These are phyloP conservation scores for Zosterops pallidus DNA, from an alignment of 2,113 vertebrate species.

Conservation along the genomic window DNA sequence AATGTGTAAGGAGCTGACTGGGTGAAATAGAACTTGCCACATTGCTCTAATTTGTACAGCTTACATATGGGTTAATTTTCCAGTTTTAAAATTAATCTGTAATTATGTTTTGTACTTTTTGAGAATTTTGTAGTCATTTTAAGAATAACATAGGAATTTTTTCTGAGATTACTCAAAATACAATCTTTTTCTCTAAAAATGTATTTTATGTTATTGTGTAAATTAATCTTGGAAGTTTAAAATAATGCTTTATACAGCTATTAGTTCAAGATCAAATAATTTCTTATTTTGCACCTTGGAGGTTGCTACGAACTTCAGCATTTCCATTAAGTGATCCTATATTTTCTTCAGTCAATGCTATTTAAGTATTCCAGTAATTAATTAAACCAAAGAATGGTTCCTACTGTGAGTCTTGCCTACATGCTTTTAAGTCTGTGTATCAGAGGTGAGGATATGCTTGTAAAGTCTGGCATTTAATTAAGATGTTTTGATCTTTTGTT, in stretches of 20 bases:
- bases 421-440: conserved; percentile 23
- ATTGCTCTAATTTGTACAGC: not conserved
- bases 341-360: conserved; percentile 63
- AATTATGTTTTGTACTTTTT: not conserved
- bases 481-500: conserved; percentile 63
- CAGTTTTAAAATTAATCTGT: not conserved
- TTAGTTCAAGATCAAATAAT: conserved; percentile 45
- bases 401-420: conserved; percentile 26
- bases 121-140: not conserved
- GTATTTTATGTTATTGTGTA: not conserved
- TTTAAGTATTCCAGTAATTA: conserved; percentile 69
- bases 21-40: not conserved
- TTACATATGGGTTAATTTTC: not conserved
- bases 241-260: not conserved
- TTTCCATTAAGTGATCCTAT: conserved; percentile 44
- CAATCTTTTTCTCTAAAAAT: not conserved
- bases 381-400: conserved; percentile 58
- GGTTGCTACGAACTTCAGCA: conserved; percentile 23
- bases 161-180: not conserved
- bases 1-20: not conserved
- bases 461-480: conserved; percentile 67
- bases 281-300: conserved; percentile 47
- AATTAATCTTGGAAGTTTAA: conserved; percentile 14
- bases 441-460: conserved; percentile 53
- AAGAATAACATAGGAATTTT: not conserved